Conservation (phyloP, 2,888 invertebrate species). For the Gymnosoma rotundatum region DNA sequence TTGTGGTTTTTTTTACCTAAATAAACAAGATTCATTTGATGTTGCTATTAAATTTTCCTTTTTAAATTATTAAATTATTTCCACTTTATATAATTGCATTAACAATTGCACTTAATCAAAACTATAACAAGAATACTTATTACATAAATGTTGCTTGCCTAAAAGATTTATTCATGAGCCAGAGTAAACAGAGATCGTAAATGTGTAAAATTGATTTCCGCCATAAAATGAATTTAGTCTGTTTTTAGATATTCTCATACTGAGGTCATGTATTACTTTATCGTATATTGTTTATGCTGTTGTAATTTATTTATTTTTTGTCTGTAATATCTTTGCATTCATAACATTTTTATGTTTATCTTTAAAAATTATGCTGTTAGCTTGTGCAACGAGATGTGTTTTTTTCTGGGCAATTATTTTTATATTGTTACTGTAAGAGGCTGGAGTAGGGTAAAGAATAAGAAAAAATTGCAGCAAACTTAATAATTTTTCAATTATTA, state of each 20-base stretch:
- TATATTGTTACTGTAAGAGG: not conserved
- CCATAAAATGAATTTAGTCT: conserved; percentile 60
- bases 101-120: conserved; percentile 10
- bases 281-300: conserved; percentile 29
- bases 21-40: too few relatives aligned
- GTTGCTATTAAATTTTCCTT: too few relatives aligned
- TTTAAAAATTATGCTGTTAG: conserved; percentile 49
- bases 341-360: conserved; percentile 61
- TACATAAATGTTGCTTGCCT: conserved; percentile 8
- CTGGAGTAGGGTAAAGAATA: conserved; percentile 11
- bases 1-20: too few relatives aligned
- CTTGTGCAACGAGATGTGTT: conserved; percentile 48
- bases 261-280: conserved; percentile 35
- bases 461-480: not conserved
- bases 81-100: not conserved
- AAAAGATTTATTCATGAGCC: conserved; percentile 38
- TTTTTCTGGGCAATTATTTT: conserved; percentile 42
- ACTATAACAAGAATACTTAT: conserved; percentile 31
- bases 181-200: conserved; percentile 58
- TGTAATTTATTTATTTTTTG: not conserved
- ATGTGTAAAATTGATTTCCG: conserved; percentile 74
- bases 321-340: conserved; percentile 50
- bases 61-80: not conserved
- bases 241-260: conserved; percentile 39
- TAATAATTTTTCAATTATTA: too few relatives aligned